These are phyloP conservation scores for Hipparchia sbordonii DNA, from an alignment of 2,888 invertebrate species.

Conservation along the genomic window DNA sequence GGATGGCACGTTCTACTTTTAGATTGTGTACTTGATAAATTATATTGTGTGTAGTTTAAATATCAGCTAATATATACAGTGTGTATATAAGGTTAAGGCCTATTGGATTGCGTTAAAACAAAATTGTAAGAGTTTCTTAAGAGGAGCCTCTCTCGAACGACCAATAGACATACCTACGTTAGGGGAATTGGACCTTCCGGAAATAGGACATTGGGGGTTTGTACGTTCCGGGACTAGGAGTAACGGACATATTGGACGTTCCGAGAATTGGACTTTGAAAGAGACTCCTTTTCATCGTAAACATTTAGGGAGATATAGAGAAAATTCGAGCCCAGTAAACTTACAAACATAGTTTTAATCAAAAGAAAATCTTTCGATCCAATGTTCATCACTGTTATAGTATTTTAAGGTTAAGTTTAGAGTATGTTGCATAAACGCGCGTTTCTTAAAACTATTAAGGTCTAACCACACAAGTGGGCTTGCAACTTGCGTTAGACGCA, in stretches of 20 bases:
- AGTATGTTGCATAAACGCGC: neutral
- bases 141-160: too few relatives aligned
- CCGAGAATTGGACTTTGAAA: too few relatives aligned
- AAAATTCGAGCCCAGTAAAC: slow-evolving; percentile 2
- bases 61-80: neutral
- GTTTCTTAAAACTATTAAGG: too few relatives aligned
- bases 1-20: neutral
- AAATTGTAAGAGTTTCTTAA: neutral
- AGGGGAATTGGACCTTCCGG: too few relatives aligned
- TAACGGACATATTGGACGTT: too few relatives aligned
- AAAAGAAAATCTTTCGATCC: neutral
- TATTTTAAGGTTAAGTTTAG: neutral
- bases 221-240: too few relatives aligned
- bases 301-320: neutral
- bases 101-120: slow-evolving; percentile 1
- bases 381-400: slow-evolving; percentile 6
- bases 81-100: neutral
- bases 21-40: neutral
- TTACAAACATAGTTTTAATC: neutral
- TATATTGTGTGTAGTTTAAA: slow-evolving; percentile 2
- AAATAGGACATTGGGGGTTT: too few relatives aligned
- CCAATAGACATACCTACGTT: too few relatives aligned
- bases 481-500: too few relatives aligned
- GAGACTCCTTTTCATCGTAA: too few relatives aligned
- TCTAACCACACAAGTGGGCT: too few relatives aligned